phyloP scores from a whole-genome alignment of 2,113 vertebrate genomes.

The Peucedramus taeniatus region DNA sequence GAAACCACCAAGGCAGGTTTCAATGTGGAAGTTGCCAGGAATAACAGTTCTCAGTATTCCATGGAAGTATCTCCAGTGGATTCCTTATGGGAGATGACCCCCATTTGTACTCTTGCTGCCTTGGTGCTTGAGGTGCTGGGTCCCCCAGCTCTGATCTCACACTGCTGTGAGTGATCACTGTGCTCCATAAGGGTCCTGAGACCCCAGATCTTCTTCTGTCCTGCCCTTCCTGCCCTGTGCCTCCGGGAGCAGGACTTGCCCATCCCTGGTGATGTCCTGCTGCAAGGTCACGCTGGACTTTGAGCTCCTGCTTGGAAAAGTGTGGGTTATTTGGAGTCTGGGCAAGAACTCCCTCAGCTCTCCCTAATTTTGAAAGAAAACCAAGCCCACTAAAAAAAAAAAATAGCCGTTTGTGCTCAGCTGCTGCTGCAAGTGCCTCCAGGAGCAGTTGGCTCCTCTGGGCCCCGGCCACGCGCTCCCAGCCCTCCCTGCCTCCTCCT shows the following conservation, averaged over 20 bases:
- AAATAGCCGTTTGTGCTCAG: not conserved
- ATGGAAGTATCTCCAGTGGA: not conserved
- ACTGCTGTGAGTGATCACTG: not conserved
- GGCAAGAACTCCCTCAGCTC: not conserved
- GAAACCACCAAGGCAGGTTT: not conserved
- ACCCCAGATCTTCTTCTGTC: not conserved
- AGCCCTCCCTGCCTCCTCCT: not conserved
- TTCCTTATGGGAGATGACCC: not conserved
- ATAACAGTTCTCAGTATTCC: not conserved
- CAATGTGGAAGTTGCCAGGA: not conserved
- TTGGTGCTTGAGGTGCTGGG: not conserved
- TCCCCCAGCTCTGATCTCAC: not conserved
- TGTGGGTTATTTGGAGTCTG: not conserved
- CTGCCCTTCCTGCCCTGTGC: not conserved
- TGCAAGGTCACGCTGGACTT: fast-evolving
- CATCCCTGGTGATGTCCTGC: fast-evolving
- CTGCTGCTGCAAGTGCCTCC: not conserved
- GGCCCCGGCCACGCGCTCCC: not conserved
- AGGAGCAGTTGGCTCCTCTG: constrained; percentile 29
- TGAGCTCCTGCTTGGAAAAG: not conserved
- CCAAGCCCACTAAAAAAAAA: not conserved
- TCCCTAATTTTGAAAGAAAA: not conserved
- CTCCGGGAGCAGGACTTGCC: not conserved
- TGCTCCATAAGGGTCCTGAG: fast-evolving
- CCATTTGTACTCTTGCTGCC: not conserved